A percentile compares a stretch with the other conserved stretches of the same genome.
phyloP scores from a whole-genome alignment of 2,888 invertebrate genomes.

The Cheilosia impressa region DNA sequence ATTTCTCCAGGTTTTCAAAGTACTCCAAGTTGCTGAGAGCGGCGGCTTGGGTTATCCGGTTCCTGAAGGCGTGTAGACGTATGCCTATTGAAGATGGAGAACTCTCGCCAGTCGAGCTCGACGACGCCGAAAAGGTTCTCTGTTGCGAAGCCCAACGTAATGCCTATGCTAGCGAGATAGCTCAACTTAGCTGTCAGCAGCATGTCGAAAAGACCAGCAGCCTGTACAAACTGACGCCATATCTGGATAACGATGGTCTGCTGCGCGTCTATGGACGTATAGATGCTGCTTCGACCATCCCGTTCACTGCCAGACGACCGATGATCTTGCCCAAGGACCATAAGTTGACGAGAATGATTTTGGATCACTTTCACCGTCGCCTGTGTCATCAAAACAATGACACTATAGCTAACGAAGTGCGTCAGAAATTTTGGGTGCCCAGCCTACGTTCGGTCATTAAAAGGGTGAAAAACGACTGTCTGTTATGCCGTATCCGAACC shows the following conservation, averaged over 20 bases:
- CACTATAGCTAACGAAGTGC: not conserved
- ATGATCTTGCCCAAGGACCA: not conserved
- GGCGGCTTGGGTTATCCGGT: no score
- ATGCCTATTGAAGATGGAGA: not conserved
- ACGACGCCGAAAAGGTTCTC: not conserved
- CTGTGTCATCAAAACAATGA: not conserved
- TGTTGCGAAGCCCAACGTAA: not conserved
- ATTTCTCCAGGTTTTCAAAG: no score
- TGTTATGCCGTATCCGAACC: not conserved
- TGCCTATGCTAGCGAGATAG: not conserved
- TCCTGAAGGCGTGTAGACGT: not conserved
- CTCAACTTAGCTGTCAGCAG: not conserved
- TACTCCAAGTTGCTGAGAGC: no score
- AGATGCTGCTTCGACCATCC: not conserved
- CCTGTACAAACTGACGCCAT: not conserved
- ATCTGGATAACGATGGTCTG: slow-evolving; percentile 1
- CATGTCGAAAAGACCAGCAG: not conserved
- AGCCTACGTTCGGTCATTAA: not conserved
- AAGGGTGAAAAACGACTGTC: not conserved
- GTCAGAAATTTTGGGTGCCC: not conserved
- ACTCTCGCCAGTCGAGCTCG: not conserved
- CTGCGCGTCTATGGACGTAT: not conserved
- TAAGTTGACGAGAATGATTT: not conserved
- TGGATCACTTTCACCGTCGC: not conserved
- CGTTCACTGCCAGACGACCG: not conserved